Evolutionary conservation across 2,888 invertebrate species (phyloP), one percentile per base, ranked within the genome.

Genomic region (Hyppa rectilinea): DNA sequence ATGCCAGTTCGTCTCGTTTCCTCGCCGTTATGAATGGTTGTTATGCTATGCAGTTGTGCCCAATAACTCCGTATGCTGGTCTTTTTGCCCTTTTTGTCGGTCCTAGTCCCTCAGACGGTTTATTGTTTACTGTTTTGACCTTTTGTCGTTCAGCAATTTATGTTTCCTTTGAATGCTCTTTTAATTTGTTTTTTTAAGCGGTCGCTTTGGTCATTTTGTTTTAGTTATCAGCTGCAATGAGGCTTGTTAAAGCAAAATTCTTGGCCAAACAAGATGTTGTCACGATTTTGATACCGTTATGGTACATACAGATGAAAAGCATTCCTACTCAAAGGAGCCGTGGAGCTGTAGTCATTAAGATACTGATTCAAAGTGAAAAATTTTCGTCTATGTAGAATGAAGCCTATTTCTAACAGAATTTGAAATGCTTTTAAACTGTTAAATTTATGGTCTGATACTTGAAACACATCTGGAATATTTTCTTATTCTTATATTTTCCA

Each of bases 21-120:
- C 90, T 91, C 94, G 80, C 88, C 86, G 86, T 90, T 91, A 93
- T 94, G 93, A 95, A 95, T 95, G 94, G 91, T 86, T 87, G 89
- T 89, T 90, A 87, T 90, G 89, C 86, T 88, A 89, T 90, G 90
- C 89, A 91, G 87, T 90, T 90, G 91, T 88, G 87, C 89, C 89
- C 89, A 91, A 92, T 91, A 91, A 85, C 87, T 85, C 67, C 74
- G 62, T 85, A 56, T 36, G 55, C 86, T 83, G 78, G 83, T 67
- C 85, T 88, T 89, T 89, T 85, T 84, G 70, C 75, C 80, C 87
- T 84, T 90, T 90, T 91, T 89, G 87, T 83, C 63, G 77, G 70
- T 70, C 50, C 73, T 79, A 81, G 82, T 82, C 84, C 85, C 82
- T 79, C 55, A 70, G 78, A 71, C 78, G 81, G 86, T 84, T 87